phyloP scores from a whole-genome alignment of 1,140 invertebrate genomes.

The Riptortus pedestris region DNA sequence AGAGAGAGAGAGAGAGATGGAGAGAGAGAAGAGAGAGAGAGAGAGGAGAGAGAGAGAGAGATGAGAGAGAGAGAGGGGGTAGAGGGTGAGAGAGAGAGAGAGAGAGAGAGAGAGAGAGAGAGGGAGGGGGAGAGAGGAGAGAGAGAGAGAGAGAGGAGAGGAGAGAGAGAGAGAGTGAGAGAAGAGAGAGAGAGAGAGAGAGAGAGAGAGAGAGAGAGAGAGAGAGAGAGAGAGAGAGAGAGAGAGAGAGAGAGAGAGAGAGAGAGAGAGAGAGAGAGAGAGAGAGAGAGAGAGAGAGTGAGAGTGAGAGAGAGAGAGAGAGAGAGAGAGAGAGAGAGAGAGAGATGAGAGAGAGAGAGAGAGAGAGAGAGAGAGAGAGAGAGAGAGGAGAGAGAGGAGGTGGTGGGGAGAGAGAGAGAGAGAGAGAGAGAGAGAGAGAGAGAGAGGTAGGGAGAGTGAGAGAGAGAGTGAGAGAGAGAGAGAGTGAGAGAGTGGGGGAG shows the following conservation, averaged over 20 bases:
- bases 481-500: too few relatives aligned
- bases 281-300: conserved; percentile 9
- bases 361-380: conserved; percentile 15
- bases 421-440: conserved; percentile 15
- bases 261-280: conserved; percentile 15
- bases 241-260: conserved; percentile 15
- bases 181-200: background rate
- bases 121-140: background rate
- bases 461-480: conserved; percentile 1
- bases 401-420: conserved; percentile 3
- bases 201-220: conserved; percentile 12
- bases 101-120: background rate
- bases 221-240: conserved; percentile 15
- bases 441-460: too few relatives aligned
- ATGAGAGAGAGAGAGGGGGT: background rate
- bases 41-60: background rate
- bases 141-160: background rate
- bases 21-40: too few relatives aligned
- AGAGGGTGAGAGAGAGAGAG: background rate
- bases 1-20: conserved; percentile 12
- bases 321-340: background rate
- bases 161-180: background rate
- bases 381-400: too few relatives aligned
- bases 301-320: background rate
- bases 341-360: conserved; percentile 5